phyloP scores from a whole-genome alignment of 2,113 vertebrate species.

The Vidua chalybeata region DNA sequence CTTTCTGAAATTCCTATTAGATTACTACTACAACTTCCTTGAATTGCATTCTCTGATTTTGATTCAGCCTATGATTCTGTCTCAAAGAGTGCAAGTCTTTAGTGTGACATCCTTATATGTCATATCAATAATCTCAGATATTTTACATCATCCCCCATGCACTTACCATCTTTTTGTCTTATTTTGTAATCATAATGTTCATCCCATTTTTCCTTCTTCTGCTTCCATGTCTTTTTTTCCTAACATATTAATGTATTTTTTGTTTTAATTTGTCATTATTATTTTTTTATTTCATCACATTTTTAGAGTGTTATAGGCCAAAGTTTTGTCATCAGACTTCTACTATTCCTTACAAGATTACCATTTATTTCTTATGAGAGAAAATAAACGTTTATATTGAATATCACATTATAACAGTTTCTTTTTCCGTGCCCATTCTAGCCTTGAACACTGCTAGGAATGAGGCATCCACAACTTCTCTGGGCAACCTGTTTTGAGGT shows the following conservation, averaged over 20 bases:
- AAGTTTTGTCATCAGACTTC: neutral
- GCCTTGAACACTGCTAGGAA: neutral
- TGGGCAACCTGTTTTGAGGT: neutral
- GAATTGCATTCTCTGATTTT: neutral
- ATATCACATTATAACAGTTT: neutral
- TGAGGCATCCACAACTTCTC: neutral
- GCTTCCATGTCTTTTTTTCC: neutral
- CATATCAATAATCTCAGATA: neutral
- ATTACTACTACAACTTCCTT: neutral
- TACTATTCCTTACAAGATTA: neutral
- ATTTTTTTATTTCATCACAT: neutral
- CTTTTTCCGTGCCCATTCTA: neutral
- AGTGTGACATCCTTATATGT: neutral
- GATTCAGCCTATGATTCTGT: neutral
- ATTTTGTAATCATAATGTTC: neutral
- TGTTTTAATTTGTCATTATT: neutral
- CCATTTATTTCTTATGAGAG: neutral
- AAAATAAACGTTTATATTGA: neutral
- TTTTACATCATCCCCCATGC: neutral
- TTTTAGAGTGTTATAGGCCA: neutral
- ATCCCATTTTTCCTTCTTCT: neutral
- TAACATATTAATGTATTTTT: neutral
- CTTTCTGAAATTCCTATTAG: neutral
- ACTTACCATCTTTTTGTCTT: neutral
- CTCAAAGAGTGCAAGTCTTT: neutral